phyloP scores from a whole-genome alignment of 2,888 invertebrate species.

The Cerastis leucographa region DNA sequence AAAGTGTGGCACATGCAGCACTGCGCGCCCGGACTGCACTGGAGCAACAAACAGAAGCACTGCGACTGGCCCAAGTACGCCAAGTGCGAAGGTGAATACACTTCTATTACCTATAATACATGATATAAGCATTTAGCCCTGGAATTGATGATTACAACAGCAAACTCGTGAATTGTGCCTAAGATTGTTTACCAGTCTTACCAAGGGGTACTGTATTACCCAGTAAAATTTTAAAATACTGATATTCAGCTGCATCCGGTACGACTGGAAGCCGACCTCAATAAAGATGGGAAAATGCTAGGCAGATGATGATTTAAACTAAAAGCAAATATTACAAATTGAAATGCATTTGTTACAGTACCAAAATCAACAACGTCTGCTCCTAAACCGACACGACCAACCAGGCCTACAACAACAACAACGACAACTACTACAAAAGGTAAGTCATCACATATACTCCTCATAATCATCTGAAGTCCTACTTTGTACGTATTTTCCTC shows the following conservation, averaged over 20 bases:
- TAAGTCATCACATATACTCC: conserved; percentile 44
- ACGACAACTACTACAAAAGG: conserved; percentile 69
- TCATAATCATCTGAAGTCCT: background rate
- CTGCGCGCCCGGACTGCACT: conserved; percentile 96
- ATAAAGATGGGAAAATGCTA: too few relatives aligned
- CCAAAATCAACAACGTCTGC: conserved; percentile 77
- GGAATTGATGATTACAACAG: background rate
- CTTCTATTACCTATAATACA: background rate
- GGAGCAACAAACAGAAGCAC: conserved; percentile 92
- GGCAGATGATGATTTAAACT: background rate
- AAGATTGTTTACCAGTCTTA: background rate
- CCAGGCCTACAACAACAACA: conserved; percentile 61
- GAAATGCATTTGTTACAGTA: conserved; percentile 33
- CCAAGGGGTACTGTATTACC: too few relatives aligned
- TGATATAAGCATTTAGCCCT: background rate
- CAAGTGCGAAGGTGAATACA: conserved; percentile 90
- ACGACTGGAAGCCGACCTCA: too few relatives aligned
- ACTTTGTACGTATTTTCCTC: background rate
- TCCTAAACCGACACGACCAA: conserved; percentile 78
- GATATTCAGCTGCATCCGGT: too few relatives aligned
- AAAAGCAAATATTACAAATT: background rate
- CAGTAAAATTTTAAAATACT: too few relatives aligned
- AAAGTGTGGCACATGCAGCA: conserved; percentile 92
- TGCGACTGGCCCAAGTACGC: conserved; percentile 96
- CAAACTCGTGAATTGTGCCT: background rate